Base-by-base conservation (phyloP, 2,797 vertebrate genomes). In the Poeciliopsis turneri region DNA sequence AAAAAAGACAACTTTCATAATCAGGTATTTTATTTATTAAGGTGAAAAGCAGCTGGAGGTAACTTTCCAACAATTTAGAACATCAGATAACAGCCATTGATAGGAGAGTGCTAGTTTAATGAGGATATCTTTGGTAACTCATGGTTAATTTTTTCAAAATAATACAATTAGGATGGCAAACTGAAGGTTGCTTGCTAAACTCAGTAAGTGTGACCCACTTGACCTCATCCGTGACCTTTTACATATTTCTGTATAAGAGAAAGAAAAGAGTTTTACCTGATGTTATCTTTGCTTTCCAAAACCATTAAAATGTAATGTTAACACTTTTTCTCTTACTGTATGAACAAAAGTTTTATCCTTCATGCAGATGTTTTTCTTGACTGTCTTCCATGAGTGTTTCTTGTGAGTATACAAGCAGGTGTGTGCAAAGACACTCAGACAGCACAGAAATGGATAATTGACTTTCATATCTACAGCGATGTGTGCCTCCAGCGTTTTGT, bases 151-250 rank as follows among this genome's bases (percentile, higher is more conserved):
- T 25, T 39, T 13, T 41, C 4, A 25, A 43, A 41, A 69, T 6
- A 69, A 12, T 68, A 10, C 39, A 41, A 12, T 30, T n/a, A 25
- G 64, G 1, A 66, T 12, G 23, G 18, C 12, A 11, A 25, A 68
- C 23, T 64, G 39, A 69, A 69, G 5, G 39, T 43, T 69, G 39
- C 23, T 43, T 69, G 20, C 64, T 41, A 41, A 25, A 69, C 84
- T 87, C 78, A 39, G 80, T 72, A 82, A 82, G 55, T 81, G 71
- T 77, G 80, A 88, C 71, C 72, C 9, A 36, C 82, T 82, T 85
- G 81, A 90, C 88, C 87, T 79, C 47, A 51, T 79, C 53, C 78
- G 78, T 86, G 83, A 90, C 81, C 78, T 87, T 36, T 75, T 78
- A 78, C 28, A 41, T 74, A 75, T 77, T 86, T 82, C 78, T 11